Evolutionary conservation across 2,888 invertebrate species (phyloP), one percentile per base, ranked within the genome.

Genomic region (Neuroscelio doddi): DNA sequence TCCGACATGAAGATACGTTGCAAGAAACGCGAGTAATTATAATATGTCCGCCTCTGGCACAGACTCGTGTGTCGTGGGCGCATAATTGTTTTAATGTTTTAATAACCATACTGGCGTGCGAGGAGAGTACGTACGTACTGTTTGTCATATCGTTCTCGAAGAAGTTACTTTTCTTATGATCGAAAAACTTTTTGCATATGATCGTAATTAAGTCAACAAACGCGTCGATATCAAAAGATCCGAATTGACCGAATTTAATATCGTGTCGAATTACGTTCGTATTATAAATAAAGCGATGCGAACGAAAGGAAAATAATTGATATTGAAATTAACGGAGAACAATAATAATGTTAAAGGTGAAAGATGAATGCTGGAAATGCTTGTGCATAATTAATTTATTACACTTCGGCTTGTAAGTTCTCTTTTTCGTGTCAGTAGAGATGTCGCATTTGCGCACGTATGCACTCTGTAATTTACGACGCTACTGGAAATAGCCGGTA

Each of bases 1-100:
- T n/a, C n/a, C 17, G 32, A 32, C 34, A 47, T 34, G 46, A 39
- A 45, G 44, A 55, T 44, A 47, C 34, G 59, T 46, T 21, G 59
- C 36, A 73, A 76, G 72, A 74, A 75, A 67, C 69, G 63, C 64
- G 53, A 70, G 72, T 74, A 79, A 79, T 79, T 79, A 78, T 73
- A 71, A 72, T 61, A 62, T 68, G 66, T 72, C 59, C 57, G 55
- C 55, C 47, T 56, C 61, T 36, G 16, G 38, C 49, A 26, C 17
- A 36, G 34, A 30, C 57, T 61, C 71, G 68, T 64, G 69, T 68
- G 69, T 72, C 73, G 72, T 73, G 70, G 72, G 73, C 71, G 72
- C 73, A 68, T 80, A 80, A 80, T 81, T 80, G 80, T 80, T 79
- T 79, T 75, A 78, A 79, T 76, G 77, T 80, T 80, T 80, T 81